Evolutionary conservation across 2,888 invertebrate species (phyloP).

Genomic region (Odontothrips loti): DNA sequence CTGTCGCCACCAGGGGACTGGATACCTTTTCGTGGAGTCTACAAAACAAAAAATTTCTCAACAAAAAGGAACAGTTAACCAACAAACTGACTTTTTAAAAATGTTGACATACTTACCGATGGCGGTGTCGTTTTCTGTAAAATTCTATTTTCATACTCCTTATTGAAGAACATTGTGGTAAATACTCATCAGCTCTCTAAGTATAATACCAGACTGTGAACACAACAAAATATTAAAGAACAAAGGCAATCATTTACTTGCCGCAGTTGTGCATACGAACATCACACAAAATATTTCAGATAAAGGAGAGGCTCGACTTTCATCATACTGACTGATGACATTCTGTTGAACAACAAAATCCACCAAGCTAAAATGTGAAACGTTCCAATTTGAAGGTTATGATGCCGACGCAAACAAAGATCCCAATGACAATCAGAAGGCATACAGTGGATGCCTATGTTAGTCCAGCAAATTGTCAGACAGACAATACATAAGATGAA

Average conservation of each 20-base stretch:
- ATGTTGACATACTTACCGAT: not conserved
- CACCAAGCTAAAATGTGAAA: not conserved
- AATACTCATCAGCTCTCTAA: not conserved
- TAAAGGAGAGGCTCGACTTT: not conserved
- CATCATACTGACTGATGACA: not conserved
- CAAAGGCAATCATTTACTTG: not conserved
- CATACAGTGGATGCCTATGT: too few species aligned
- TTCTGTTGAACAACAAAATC: not conserved
- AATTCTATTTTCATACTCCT: constrained; percentile 1
- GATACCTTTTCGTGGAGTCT: constrained; percentile 3
- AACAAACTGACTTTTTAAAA: not conserved
- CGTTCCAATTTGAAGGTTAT: not conserved
- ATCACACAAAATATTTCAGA: not conserved
- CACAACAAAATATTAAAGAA: not conserved
- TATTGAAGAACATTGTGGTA: not conserved
- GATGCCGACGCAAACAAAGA: not conserved
- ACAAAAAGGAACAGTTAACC: not conserved
- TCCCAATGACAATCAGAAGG: too few species aligned
- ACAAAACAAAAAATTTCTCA: not conserved
- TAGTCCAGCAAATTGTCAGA: too few species aligned
- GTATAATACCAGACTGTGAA: not conserved
- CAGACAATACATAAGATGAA: too few species aligned
- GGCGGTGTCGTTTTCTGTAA: constrained; percentile 1
- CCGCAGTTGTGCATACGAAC: too few species aligned
- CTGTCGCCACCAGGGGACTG: constrained; percentile 7